phyloP scores from a whole-genome alignment of 2,797 vertebrate genomes.

The Melanotaenia maccullochi region DNA sequence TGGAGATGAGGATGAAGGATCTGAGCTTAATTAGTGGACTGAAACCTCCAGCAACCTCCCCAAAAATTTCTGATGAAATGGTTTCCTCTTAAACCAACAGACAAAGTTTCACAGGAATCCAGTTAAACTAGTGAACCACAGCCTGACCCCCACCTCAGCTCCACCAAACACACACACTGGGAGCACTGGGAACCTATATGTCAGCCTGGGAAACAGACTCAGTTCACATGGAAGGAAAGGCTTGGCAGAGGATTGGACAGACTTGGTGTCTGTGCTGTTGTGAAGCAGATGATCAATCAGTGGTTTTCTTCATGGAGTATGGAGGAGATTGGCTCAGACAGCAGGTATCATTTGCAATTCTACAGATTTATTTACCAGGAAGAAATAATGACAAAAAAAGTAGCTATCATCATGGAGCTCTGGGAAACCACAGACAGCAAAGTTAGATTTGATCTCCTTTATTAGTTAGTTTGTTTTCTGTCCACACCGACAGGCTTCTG shows the following conservation, averaged over 20 bases:
- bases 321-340: background rate
- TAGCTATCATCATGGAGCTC: too few relatives aligned
- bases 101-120: conserved; percentile 20
- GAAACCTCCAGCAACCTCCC: conserved; percentile 6
- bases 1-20: background rate
- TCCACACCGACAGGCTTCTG: too few relatives aligned
- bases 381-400: too few relatives aligned
- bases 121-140: conserved; percentile 11
- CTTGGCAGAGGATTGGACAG: background rate
- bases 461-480: too few relatives aligned
- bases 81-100: conserved; percentile 2
- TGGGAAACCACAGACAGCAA: too few relatives aligned
- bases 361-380: background rate
- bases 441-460: too few relatives aligned
- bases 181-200: conserved; percentile 20
- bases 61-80: background rate
- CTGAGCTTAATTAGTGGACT: conserved; percentile 1
- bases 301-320: background rate
- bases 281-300: conserved; percentile 14
- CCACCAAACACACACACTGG: conserved; percentile 12
- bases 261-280: background rate
- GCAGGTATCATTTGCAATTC: background rate
- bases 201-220: conserved; percentile 27
- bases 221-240: conserved; percentile 18
- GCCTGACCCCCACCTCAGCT: conserved; percentile 8